phyloP scores from a whole-genome alignment of 1,140 invertebrate genomes.

The Oscheius sp. region DNA sequence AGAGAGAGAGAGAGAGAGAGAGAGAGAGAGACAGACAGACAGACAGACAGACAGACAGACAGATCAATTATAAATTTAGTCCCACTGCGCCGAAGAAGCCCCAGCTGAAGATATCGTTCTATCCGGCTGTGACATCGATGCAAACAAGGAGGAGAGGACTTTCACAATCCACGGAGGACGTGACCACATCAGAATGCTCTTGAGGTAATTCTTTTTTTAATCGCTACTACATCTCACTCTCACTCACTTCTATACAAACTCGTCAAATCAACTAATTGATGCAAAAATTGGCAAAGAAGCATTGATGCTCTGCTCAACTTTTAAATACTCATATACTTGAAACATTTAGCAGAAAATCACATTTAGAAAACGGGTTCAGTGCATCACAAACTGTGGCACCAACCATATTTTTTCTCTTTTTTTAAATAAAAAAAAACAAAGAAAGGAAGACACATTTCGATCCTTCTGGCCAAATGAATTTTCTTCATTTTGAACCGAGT shows the following conservation, averaged over 20 bases:
- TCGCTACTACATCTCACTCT: not conserved
- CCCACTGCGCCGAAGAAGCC: conserved; percentile 58
- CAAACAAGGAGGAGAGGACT: conserved; percentile 54
- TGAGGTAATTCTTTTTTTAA: conserved; percentile 32
- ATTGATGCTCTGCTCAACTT: too few relatives aligned
- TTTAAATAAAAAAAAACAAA: too few relatives aligned
- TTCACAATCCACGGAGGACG: conserved; percentile 51
- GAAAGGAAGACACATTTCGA: too few relatives aligned
- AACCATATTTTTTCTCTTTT: too few relatives aligned
- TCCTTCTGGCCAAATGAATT: too few relatives aligned
- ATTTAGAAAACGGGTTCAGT: too few relatives aligned
- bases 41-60: too few relatives aligned
- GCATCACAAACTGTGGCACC: too few relatives aligned
- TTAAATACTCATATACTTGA: not conserved
- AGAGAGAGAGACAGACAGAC: too few relatives aligned
- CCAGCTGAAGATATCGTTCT: conserved; percentile 55
- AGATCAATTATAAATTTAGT: conserved; percentile 39
- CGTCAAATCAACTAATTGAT: not conserved
- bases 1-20: too few relatives aligned
- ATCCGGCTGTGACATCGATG: conserved; percentile 54
- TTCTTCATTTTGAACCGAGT: too few relatives aligned
- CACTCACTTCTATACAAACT: not conserved
- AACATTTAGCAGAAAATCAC: too few relatives aligned
- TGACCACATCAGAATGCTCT: conserved; percentile 52
- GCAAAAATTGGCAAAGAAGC: not conserved